Percentiles rank a stretch among this genome's conserved stretches.
Evolutionary conservation across 2,113 vertebrate genomes (phyloP).

Genomic region (Sialia sialis): DNA sequence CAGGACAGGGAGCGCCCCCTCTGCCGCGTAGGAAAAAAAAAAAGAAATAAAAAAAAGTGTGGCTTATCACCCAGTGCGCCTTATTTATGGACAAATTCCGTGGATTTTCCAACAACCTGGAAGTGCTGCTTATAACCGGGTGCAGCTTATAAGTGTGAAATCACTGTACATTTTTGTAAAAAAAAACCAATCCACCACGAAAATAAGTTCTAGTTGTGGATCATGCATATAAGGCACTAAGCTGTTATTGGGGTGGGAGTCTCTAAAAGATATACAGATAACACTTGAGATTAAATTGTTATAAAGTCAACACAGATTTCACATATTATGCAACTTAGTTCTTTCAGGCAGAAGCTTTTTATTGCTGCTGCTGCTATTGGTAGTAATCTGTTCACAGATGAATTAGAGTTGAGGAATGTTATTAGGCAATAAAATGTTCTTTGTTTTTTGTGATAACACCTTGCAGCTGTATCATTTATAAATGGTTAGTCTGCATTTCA

Average conservation of each 20-base stretch:
- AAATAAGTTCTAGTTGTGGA: neutral
- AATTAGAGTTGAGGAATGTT: neutral
- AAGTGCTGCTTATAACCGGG: no score
- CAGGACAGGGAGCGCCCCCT: no score
- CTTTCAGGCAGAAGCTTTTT: neutral
- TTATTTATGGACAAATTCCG: no score
- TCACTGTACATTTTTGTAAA: neutral
- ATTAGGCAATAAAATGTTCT: neutral
- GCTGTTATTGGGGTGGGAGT: neutral
- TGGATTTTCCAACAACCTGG: no score
- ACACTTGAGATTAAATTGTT: neutral
- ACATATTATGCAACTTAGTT: neutral
- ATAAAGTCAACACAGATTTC: neutral
- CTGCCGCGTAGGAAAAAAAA: no score
- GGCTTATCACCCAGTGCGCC: no score
- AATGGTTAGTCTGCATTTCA: neutral
- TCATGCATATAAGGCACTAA: neutral
- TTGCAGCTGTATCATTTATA: neutral
- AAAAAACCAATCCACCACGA: neutral
- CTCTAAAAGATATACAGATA: neutral
- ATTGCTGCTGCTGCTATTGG: neutral
- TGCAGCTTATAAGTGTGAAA: no score
- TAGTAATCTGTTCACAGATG: neutral
- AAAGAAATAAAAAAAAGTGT: no score
- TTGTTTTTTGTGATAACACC: neutral